Evolutionary conservation across 2,113 vertebrate species (phyloP).

Genomic region (Ariopsis seemanni): DNA sequence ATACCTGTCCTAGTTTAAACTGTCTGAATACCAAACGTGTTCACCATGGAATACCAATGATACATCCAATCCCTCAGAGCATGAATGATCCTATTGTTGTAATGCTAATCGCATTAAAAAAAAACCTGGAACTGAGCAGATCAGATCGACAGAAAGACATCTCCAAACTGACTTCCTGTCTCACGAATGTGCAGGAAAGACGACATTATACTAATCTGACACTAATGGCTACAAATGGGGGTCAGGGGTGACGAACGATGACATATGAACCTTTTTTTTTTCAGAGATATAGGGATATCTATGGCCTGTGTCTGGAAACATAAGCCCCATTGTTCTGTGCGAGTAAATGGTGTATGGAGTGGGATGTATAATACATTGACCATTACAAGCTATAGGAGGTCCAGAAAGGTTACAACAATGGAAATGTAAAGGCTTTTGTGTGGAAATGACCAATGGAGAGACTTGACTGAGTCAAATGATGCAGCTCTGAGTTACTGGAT

Average conservation of each 20-base stretch:
- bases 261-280: slow-evolving; percentile 66
- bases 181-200: slow-evolving; percentile 63
- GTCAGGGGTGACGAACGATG: slow-evolving; percentile 68
- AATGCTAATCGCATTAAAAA: slow-evolving; percentile 58
- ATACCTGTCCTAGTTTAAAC: slow-evolving; percentile 53
- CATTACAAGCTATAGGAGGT: slow-evolving; percentile 47
- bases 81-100: slow-evolving; percentile 68
- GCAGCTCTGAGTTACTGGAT: slow-evolving; percentile 5
- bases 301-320: slow-evolving; percentile 60
- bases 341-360: slow-evolving; percentile 60
- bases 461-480: slow-evolving; percentile 18
- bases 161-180: slow-evolving; percentile 52
- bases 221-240: slow-evolving; percentile 68
- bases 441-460: slow-evolving; percentile 35
- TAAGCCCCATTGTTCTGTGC: slow-evolving; percentile 66
- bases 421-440: slow-evolving; percentile 35
- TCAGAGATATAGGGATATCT: slow-evolving; percentile 37
- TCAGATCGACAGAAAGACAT: slow-evolving; percentile 62
- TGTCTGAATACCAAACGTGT: slow-evolving; percentile 40
- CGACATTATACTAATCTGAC: slow-evolving; percentile 66
- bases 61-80: slow-evolving; percentile 55
- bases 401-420: slow-evolving; percentile 32
- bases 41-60: slow-evolving; percentile 41
- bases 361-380: slow-evolving; percentile 49
- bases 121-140: slow-evolving; percentile 47